Evolutionary conservation across 64 coral and sea anemone species (phyloP), one percentile per base, ranked within the genome.

Genomic region (Dendrophyllia cribrosa): DNA sequence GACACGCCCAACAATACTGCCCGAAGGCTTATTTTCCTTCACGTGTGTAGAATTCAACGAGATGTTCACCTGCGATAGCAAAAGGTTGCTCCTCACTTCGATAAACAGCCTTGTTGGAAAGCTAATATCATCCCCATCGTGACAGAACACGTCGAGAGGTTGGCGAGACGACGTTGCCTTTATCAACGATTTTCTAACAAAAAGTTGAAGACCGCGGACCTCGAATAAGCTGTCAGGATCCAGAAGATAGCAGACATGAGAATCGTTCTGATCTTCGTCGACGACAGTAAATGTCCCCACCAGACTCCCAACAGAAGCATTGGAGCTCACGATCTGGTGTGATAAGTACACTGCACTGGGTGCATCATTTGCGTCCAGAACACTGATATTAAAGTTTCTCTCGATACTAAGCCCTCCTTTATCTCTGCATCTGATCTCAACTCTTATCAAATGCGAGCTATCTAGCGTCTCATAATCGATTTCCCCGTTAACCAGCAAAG

Each of bases 401-500:
- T 70, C 17, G 61, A 83, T 92, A 5, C 20, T 72, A 58, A 96
- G 67, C 49, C 94, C 94, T 12, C 89, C 90, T 76, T 84, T 88
- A 45, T 96, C 94, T 11, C 85, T 51, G 22, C 94, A 96, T 34
- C 76, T 65, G 5, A 96, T 76, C 46, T 73, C 67, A 60, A 96
- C 94, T 21, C 46, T 59, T 14, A 96, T 85, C 46, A 88, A 8
- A 66, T 81, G 94, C n/a, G 21, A 76, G 24, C 75, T 78, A 45
- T 74, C 78, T 15, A 96, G 13, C 16, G 68, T 74, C 50, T 96
- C 94, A 25, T 92, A 96, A 59, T 96, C 92, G 58, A 92, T 92
- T 25, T 70, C 34, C 17, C 90, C 85, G 24, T 86, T 96, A 45
- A 92, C 90, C 19, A 96, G 68, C 9, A 96, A 66, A 65, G 70